These are phyloP conservation scores for Gymnothorax javanicus DNA, from an alignment of 2,797 vertebrate species.

Conservation along the genomic window DNA sequence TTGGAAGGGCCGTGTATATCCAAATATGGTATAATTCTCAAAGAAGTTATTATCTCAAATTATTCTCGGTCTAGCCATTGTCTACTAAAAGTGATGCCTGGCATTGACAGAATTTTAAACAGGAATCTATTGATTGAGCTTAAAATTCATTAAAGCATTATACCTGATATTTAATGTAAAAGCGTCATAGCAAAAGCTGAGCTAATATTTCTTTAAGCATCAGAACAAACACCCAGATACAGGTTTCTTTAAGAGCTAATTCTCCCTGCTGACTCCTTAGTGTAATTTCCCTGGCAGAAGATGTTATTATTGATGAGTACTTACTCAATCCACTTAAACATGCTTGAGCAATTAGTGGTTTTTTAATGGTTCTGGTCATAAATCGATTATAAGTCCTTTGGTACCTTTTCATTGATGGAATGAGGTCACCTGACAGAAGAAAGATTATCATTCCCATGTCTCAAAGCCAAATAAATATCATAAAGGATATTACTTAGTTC, in stretches of 20 bases:
- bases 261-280: slow-evolving; percentile 36
- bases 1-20: no score
- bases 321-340: slow-evolving; percentile 70
- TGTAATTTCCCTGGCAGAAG: slow-evolving; percentile 57
- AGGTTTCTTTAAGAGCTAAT: slow-evolving; percentile 42
- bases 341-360: slow-evolving; percentile 65
- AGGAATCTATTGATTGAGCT: no score
- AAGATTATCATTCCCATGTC: slow-evolving; percentile 53
- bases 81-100: no score
- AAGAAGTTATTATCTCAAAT: no score
- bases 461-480: slow-evolving; percentile 48
- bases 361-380: slow-evolving; percentile 68
- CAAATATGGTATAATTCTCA: no score
- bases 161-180: no score
- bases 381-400: slow-evolving; percentile 64
- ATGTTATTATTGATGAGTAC: slow-evolving; percentile 65
- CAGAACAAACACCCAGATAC: slow-evolving; percentile 23
- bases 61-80: no score
- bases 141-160: no score
- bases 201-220: slow-evolving; percentile 28
- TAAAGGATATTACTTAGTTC: slow-evolving; percentile 44
- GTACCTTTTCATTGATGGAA: slow-evolving; percentile 56
- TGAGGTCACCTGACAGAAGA: slow-evolving; percentile 59
- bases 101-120: no score
- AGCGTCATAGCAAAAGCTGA: neutral